Base-by-base conservation (phyloP, 2,888 invertebrate species). In the Caenorhabditis plicata region DNA sequence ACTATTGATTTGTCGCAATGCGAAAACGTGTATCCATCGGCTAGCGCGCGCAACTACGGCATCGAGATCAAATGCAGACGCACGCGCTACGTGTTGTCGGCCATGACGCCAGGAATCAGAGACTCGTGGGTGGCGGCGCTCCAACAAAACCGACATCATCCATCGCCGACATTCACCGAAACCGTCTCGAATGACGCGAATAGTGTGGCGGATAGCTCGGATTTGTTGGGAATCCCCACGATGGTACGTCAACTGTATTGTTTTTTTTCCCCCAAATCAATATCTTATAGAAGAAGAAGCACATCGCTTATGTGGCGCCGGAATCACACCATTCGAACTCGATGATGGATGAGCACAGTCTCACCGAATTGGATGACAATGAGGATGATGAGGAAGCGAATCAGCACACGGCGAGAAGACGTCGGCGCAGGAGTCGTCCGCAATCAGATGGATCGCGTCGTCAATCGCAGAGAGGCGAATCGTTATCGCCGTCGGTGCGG, bases 231-330 rank as follows among this genome's bases (percentile, higher is more conserved):
- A 22, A 40, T 63, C 26, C 70, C 67, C 4, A 56, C 63, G 13
- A 51, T 50, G 11, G 20, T 20, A 19, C 25, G 29, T 4, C 36
- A 8, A 19, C 15, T 29, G n/a, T 26, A 22, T 36, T 4, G 2
- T 25, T 19, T 4, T 46, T 33, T 11, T 8, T 31, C 26, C 8
- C 4, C 22, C 35, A 11, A 5, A 1, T 11, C 15, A 35, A 22
- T 36, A 31, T 25, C 32, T 62, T 71, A 22, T 43, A 74, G 71
- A 61, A 75, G 33, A 78, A 77, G 64, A 78, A 78, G 55, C 74
- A 77, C 58, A 80, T 80, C 33, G 80, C 80, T 5, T 81, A 81
- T 46, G 80, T 80, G 11, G 80, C 80, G n/a, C 80, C 80, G 3
- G 80, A 80, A 52, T 75, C 75, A 4, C 80, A 80, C 47, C 78